phyloP scores from a whole-genome alignment of 1,140 invertebrate species.

The Palaemon carinicauda region DNA sequence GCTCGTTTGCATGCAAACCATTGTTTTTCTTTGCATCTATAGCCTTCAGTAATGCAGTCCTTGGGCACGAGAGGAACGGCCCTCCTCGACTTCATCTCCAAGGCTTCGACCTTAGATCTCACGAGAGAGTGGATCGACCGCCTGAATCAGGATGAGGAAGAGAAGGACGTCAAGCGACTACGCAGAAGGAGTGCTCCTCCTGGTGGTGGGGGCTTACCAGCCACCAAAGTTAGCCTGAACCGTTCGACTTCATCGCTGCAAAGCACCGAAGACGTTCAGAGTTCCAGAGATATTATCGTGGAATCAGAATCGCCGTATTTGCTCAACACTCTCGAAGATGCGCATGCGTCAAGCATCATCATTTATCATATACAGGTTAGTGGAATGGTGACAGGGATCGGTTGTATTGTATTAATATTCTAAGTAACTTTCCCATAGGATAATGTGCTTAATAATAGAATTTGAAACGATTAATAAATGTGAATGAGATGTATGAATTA shows the following conservation, averaged over 20 bases:
- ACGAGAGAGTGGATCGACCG: constrained; percentile 12
- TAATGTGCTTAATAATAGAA: too few relatives aligned
- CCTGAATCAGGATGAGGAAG: neutral
- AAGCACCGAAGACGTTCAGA: neutral
- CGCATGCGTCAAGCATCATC: constrained; percentile 32
- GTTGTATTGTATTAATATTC: too few relatives aligned
- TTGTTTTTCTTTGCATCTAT: neutral
- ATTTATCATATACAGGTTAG: constrained; percentile 56
- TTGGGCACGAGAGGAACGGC: neutral
- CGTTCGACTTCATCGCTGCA: constrained; percentile 10
- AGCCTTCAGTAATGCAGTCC: neutral
- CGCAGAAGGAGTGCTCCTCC: constrained; percentile 11
- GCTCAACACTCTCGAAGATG: constrained; percentile 44
- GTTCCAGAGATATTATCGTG: constrained; percentile 15
- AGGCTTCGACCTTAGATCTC: constrained; percentile 10
- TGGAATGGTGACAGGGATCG: too few relatives aligned
- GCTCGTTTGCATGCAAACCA: neutral
- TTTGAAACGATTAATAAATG: too few relatives aligned
- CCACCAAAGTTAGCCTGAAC: neutral
- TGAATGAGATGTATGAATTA: too few relatives aligned
- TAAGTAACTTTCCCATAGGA: too few relatives aligned
- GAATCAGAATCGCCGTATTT: constrained; percentile 47
- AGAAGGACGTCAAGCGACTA: constrained; percentile 6
- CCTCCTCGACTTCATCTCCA: neutral
- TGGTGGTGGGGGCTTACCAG: neutral